phyloP scores from a whole-genome alignment of 2,888 invertebrate species.

The Amphipyra tragopoginis region DNA sequence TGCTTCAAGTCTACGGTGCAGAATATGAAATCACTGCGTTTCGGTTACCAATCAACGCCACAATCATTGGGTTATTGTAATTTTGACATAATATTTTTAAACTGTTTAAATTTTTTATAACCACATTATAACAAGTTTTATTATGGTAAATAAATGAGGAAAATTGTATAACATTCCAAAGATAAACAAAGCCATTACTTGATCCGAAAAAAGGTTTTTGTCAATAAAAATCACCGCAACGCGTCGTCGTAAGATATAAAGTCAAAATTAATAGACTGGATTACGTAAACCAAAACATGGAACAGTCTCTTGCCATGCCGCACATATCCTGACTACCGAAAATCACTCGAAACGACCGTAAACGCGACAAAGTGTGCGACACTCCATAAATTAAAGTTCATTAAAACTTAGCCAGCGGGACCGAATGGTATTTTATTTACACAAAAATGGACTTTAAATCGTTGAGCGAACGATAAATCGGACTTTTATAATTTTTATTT shows the following conservation, averaged over 20 bases:
- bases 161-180: slow-evolving; percentile 36
- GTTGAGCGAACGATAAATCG: slow-evolving; percentile 62
- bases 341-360: slow-evolving; percentile 75
- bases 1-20: too few species aligned
- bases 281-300: slow-evolving; percentile 80
- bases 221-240: slow-evolving; percentile 62
- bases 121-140: slow-evolving; percentile 28
- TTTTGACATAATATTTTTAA: slow-evolving; percentile 26
- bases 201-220: slow-evolving; percentile 58
- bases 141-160: slow-evolving; percentile 35
- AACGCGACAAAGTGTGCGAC: slow-evolving; percentile 80
- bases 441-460: slow-evolving; percentile 74
- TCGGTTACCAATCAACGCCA: too few species aligned
- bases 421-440: slow-evolving; percentile 68
- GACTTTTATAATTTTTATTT: slow-evolving; percentile 68
- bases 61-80: too few species aligned
- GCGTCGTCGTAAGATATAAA: slow-evolving; percentile 62
- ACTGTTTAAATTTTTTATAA: slow-evolving; percentile 30
- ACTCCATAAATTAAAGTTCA: slow-evolving; percentile 83
- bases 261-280: slow-evolving; percentile 74
- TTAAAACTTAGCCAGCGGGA: slow-evolving; percentile 77
- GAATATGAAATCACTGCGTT: background rate
- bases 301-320: slow-evolving; percentile 67
- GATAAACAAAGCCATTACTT: slow-evolving; percentile 54
- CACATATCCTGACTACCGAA: slow-evolving; percentile 72